Conservation (phyloP, 2,888 invertebrate species). For the Cyrtodaria siliqua region DNA sequence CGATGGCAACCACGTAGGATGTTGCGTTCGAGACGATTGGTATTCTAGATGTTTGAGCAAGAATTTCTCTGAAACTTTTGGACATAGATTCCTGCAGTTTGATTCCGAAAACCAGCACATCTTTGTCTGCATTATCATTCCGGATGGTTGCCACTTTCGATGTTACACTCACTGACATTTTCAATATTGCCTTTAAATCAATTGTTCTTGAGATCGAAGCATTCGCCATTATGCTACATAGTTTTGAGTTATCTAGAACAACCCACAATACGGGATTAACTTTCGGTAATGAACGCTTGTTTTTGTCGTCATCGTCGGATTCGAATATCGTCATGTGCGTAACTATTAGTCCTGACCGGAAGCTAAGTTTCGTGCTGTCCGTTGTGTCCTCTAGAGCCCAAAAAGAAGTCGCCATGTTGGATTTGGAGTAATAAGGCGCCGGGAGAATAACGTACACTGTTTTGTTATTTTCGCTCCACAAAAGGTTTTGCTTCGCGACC, state of each 20-base stretch:
- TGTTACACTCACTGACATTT: not conserved
- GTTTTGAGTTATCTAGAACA: not conserved
- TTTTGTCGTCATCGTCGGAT: not conserved
- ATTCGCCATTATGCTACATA: not conserved
- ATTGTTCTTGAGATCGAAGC: not conserved
- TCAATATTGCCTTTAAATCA: not conserved
- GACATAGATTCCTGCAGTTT: not conserved
- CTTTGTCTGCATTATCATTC: not conserved
- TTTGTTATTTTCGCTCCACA: not conserved
- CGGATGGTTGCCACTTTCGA: not conserved
- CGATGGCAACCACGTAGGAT: constrained; percentile 7
- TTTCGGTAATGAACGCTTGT: not conserved
- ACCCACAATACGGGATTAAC: not conserved
- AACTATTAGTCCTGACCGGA: not conserved
- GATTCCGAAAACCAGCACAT: not conserved
- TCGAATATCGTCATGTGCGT: not conserved
- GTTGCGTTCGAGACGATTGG: not conserved
- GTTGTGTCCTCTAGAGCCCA: not conserved
- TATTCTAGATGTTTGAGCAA: not conserved
- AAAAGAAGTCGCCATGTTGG: not conserved
- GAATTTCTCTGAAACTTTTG: not conserved
- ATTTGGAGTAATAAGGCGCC: not conserved
- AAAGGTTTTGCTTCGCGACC: not conserved
- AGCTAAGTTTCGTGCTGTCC: not conserved
- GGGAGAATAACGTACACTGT: not conserved